Base-by-base conservation (phyloP, 2,797 vertebrate species). In the Iguana delicatissima region DNA sequence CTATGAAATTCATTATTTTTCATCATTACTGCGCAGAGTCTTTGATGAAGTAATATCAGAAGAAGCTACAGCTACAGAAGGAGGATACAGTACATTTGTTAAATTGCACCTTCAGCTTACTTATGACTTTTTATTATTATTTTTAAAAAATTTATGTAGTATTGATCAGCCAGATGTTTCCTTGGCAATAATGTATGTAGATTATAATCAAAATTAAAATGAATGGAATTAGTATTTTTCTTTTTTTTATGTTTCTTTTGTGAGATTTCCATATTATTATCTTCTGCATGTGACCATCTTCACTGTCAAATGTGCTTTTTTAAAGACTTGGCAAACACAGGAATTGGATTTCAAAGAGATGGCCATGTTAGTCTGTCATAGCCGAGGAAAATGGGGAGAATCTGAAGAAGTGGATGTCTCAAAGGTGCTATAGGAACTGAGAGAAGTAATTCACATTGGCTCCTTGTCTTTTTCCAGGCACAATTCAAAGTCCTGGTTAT, bases 21-120 rank as follows among this genome's bases (percentile, higher is more conserved):
- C 42, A 89, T 26, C 86, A 42, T 82, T 93, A 74, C 0, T 84
- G 0, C 3, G 84, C 0, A 81, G 4, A 0, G 3, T 46, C 35
- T 91, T 89, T 89, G 62, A 88, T 59, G 92, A 91, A 90, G 86
- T 89, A 79, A 92, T 91, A 95, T 92, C 59, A 72, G 8, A 69
- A 1, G 67, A 2, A 74, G 55, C 50, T 87, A 38, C 57, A 89
- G 16, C 50, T 46, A 32, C 29, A 69, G 29, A 32, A 69, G 20
- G 9, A 69, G 26, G 9, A 6, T 26, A 69, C 26, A 12, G 26
- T 69, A 69, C 29, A 77, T 81, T 86, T 79, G 2, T 80, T 29
- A 87, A 92, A 22, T 35, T 69, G 20, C 59, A 86, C 4, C 5
- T 69, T 8, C 1, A 80, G 3, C 62, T 91, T 38, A 57, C 79